Conservation (phyloP, 2,797 vertebrate species). For the Malurus leucopterus region DNA sequence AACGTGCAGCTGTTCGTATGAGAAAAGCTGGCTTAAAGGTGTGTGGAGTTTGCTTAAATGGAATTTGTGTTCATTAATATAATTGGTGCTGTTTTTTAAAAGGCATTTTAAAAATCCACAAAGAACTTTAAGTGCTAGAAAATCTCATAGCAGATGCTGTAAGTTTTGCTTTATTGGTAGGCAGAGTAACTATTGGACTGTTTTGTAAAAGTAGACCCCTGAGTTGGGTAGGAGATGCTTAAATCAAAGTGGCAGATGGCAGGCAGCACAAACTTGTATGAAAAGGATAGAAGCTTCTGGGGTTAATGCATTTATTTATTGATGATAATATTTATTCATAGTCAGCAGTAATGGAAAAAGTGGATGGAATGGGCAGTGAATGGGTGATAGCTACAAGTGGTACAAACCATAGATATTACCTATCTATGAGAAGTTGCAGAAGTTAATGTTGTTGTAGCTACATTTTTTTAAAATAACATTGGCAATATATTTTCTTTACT, state of each 20-base stretch:
- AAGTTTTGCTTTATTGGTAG: not conserved
- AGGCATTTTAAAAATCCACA: not conserved
- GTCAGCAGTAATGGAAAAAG: not conserved
- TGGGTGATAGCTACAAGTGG: not conserved
- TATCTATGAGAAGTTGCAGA: not conserved
- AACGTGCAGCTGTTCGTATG: not conserved
- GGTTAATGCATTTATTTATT: not conserved
- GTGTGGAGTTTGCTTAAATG: not conserved
- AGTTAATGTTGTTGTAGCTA: not conserved
- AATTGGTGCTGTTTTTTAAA: not conserved
- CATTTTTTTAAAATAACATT: not conserved
- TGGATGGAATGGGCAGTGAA: not conserved
- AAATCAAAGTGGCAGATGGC: constrained; percentile 14
- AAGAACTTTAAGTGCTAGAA: not conserved
- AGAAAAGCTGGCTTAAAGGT: not conserved
- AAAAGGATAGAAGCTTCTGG: not conserved
- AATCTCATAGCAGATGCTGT: not conserved
- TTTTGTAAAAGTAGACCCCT: constrained; percentile 9
- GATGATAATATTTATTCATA: not conserved
- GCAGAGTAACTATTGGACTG: not conserved
- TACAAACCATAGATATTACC: not conserved
- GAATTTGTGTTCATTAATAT: not conserved
- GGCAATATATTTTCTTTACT: not conserved
- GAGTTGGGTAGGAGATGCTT: constrained; percentile 2
- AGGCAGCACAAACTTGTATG: not conserved